Evolutionary conservation across 2,797 vertebrate genomes (phyloP), one percentile per base, ranked within the genome.

Genomic region (Psittacula echo): DNA sequence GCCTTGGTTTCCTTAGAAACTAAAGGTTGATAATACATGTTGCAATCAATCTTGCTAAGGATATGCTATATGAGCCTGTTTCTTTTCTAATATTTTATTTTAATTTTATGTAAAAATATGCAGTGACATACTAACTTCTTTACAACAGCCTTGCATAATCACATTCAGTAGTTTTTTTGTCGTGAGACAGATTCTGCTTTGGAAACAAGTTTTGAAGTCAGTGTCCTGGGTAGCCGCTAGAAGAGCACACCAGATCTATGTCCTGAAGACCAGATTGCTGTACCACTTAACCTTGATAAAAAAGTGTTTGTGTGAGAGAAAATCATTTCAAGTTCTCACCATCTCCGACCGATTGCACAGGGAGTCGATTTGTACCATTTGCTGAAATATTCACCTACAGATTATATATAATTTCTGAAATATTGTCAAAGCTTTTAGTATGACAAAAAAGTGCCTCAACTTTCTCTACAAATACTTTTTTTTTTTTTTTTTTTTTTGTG

Each of bases 31-130:
- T 78, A 54, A 39, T 78, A 53, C 0, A 0, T 44, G 27, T 81
- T 75, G 37, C 66, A 54, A 91, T 86, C 79, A 51, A 8, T 90
- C 70, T 94, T 84, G 53, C 53, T 91, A 85, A 77, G 83, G 85
- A 85, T 62, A 50, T 24, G 39, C 60, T 81, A 11, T 30, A 45
- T 13, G 3, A 76, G 13, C 4, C 0, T 50, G 16, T 41, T 88
- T 58, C 13, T 89, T 77, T 66, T 44, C n/a, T 44, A 78, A 54
- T 85, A 78, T 15, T 87, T 89, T 74, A 85, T 45, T 94, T 77
- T 91, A 62, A 93, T 92, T 76, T 92, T 73, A 94, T 89, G 91
- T 53, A 79, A 94, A 89, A 82, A 54, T 86, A 90, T 79, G 20
- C 77, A 75, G 7, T n/a, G 37, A 20, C 66, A 56, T 78, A 8